Conservation (phyloP, 2,797 vertebrate species). For the Tolypeutes matacus region DNA sequence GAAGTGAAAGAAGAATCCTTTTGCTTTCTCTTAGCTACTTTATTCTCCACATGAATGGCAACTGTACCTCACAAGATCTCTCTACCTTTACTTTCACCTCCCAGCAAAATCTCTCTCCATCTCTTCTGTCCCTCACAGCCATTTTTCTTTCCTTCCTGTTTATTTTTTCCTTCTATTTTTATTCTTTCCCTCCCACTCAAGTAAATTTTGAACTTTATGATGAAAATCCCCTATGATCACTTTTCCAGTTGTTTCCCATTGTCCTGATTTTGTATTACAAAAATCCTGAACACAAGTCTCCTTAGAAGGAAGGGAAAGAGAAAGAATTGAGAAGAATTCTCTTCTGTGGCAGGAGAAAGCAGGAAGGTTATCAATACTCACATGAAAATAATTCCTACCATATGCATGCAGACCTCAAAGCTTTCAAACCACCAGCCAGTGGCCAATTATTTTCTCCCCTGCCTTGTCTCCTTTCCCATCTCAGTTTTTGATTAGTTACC, state of each 20-base stretch:
- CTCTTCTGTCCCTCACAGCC: not conserved
- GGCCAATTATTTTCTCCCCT: not conserved
- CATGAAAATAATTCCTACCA: not conserved
- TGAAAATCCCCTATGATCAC: not conserved
- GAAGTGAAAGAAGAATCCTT: not conserved
- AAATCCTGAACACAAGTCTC: not conserved
- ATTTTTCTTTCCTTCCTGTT: not conserved
- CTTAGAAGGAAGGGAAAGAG: not conserved
- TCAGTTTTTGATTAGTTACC: not conserved
- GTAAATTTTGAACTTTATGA: not conserved
- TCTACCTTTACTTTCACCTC: not conserved
- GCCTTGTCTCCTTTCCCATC: not conserved
- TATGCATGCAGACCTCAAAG: not conserved
- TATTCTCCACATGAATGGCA: not conserved
- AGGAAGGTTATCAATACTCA: not conserved
- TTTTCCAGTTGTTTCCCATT: slow-evolving; percentile 10
- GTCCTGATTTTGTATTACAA: not conserved
- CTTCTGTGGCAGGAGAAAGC: not conserved
- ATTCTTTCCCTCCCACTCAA: not conserved
- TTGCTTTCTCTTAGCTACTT: not conserved
- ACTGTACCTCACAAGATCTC: not conserved
- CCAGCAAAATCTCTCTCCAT: not conserved
- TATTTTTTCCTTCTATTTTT: not conserved
- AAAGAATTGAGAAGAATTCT: not conserved
- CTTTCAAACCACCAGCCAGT: not conserved